Percentiles rank a stretch among this genome's conserved stretches.
phyloP scores from a whole-genome alignment of 2,113 vertebrate species.

The Capreolus pygargus region DNA sequence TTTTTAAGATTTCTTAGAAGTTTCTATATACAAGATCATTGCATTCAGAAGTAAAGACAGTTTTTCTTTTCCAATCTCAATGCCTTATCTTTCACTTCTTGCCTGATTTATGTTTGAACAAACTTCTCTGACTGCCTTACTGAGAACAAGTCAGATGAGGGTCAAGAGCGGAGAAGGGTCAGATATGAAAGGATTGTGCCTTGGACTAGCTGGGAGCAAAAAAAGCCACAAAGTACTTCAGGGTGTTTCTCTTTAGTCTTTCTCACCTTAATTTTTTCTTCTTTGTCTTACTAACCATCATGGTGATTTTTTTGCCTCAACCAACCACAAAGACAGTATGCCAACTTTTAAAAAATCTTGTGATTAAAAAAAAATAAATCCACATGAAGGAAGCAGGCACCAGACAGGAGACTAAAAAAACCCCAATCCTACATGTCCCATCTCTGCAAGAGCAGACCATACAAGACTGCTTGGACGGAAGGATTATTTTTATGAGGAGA shows the following conservation, averaged over 20 bases:
- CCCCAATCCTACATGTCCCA: not conserved
- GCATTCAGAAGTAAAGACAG: not conserved
- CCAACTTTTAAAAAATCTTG: not conserved
- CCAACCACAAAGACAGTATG: not conserved
- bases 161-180: not conserved
- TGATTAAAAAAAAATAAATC: not conserved
- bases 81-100: not conserved
- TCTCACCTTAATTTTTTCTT: not conserved
- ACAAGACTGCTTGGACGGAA: not conserved
- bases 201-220: not conserved
- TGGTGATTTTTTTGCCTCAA: not conserved
- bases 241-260: not conserved
- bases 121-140: not conserved
- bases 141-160: not conserved
- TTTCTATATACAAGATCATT: not conserved
- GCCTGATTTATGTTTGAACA: not conserved
- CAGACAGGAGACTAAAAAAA: not conserved
- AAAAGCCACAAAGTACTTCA: not conserved
- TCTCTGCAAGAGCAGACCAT: not conserved
- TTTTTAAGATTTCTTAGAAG: not conserved
- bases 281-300: not conserved
- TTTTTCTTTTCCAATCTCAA: not conserved
- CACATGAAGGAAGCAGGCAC: slow-evolving; percentile 5
- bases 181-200: not conserved
- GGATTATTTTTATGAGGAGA: slow-evolving; percentile 36